These are phyloP conservation scores for Leptocoma aspasia DNA, from an alignment of 2,113 vertebrate species.

Conservation along the genomic window DNA sequence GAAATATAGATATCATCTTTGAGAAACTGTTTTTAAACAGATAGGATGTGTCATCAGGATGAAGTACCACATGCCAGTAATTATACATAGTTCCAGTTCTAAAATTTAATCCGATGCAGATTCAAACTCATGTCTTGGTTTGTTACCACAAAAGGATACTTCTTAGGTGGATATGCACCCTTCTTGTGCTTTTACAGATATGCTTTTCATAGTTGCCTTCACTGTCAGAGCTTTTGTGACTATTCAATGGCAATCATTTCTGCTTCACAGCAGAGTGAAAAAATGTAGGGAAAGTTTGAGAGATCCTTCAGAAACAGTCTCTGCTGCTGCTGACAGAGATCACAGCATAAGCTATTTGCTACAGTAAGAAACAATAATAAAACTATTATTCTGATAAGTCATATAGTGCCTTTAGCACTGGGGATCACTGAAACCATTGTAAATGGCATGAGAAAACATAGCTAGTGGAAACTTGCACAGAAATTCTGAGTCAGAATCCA, in stretches of 20 bases:
- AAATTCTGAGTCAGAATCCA: neutral
- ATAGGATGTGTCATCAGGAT: neutral
- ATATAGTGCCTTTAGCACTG: neutral
- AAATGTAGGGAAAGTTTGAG: neutral
- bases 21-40: conserved; percentile 20
- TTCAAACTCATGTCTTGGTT: neutral
- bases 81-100: neutral
- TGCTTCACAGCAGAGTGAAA: neutral
- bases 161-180: neutral
- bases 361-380: neutral
- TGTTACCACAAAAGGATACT: neutral
- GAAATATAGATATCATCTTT: neutral
- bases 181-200: neutral
- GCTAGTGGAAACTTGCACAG: neutral
- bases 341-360: neutral
- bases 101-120: conserved; percentile 22
- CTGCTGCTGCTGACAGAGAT: neutral
- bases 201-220: neutral
- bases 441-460: neutral
- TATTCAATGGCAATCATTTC: neutral
- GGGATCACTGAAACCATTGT: neutral
- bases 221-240: neutral
- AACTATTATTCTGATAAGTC: neutral
- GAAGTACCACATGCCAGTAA: neutral
- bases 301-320: neutral